Percentiles rank a stretch among this genome's conserved stretches.
Conservation (phyloP, 2,888 invertebrate species). For the Lochmaea crataegi region DNA sequence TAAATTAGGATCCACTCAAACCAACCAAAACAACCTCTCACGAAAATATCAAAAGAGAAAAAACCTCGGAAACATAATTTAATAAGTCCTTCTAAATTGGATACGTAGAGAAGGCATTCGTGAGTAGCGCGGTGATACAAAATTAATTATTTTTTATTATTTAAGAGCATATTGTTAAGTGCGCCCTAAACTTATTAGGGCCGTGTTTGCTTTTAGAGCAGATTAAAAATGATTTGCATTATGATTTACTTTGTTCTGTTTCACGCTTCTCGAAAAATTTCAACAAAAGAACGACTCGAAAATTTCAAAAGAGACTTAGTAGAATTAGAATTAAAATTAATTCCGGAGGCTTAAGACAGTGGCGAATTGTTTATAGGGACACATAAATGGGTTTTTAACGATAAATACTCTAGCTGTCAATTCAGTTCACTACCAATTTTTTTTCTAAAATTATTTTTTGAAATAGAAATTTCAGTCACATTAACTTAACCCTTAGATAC, state of each 20-base stretch:
- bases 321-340: slow-evolving; percentile 59
- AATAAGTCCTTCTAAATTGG: slow-evolving; percentile 32
- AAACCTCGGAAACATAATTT: slow-evolving; percentile 25
- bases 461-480: too few relatives aligned
- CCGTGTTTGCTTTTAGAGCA: slow-evolving; percentile 57
- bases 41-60: slow-evolving; percentile 21
- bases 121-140: slow-evolving; percentile 41
- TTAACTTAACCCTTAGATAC: too few relatives aligned
- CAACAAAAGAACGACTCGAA: slow-evolving; percentile 53
- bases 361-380: not conserved
- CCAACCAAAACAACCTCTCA: not conserved
- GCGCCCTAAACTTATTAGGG: slow-evolving; percentile 54
- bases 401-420: not conserved
- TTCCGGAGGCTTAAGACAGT: slow-evolving; percentile 42
- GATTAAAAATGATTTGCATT: slow-evolving; percentile 61
- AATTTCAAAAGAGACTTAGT: slow-evolving; percentile 53
- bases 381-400: not conserved
- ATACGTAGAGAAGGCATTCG: slow-evolving; percentile 21
- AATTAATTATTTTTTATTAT: slow-evolving; percentile 52
- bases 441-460: too few relatives aligned
- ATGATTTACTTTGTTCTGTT: slow-evolving; percentile 55
- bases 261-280: slow-evolving; percentile 50
- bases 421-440: too few relatives aligned
- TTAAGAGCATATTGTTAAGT: slow-evolving; percentile 49
- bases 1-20: slow-evolving; percentile 2